Evolutionary conservation across 2,888 invertebrate genomes (phyloP), one percentile per base, ranked within the genome.

Genomic region (Portevinia maculata): DNA sequence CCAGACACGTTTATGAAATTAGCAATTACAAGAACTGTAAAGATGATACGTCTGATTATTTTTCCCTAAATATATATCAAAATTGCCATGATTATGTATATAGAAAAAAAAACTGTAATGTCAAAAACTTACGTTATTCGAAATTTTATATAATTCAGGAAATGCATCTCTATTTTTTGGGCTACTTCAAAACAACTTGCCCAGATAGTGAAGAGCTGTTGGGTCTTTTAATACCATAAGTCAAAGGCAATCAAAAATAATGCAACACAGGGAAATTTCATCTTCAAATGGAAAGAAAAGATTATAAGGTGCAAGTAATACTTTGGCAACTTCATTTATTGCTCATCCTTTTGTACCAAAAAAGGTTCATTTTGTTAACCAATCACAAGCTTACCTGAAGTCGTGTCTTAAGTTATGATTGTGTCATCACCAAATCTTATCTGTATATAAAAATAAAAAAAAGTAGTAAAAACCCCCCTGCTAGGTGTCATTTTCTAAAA

Each of bases 1-100:
- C 76, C 76, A 48, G 59, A 62, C 6, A 30, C 55, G 15, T 76
- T 76, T 8, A 7, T 32, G 37, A 76, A 76, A 37, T 76, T 44
- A 55, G 69, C 76, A 32, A 62, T n/a, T 7, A 76, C 62, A 17
- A 50, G 59, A 46, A 76, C 53, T 62, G 69, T 69, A 69, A 53
- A 19, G 21, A 76, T 76, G 1, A 69, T n/a, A n/a, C 69, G 76
- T 0, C 11, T 62, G 44, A 62, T 76, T 0, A 8, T 7, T 76
- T 76, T 69, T 21, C 76, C 76, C 76, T 76, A 44, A 9, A 13
- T 1, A n/a, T 44, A 17, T n/a, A 21, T 11, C 19, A 19, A 11
- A n/a, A n/a, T n/a, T n/a, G n/a, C n/a, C n/a, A n/a, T n/a, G n/a
- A n/a, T n/a, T n/a, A n/a, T n/a, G n/a, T 9, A 19, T 19, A 44